These are phyloP conservation scores for Cyprinus carpio DNA, from an alignment of 2,113 vertebrate genomes.

Conservation along the genomic window DNA sequence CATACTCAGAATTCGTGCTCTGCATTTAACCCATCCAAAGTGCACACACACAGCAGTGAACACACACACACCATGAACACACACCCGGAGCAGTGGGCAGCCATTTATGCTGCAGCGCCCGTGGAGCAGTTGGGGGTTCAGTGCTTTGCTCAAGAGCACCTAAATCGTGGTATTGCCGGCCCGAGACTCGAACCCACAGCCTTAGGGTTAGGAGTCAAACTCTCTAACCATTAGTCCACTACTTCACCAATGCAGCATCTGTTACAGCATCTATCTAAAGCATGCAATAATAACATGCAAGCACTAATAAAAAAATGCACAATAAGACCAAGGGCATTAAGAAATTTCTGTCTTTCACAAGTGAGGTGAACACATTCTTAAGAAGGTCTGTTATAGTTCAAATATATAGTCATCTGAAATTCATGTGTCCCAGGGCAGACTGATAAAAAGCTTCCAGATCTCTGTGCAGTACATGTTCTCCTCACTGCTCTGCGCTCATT, in stretches of 20 bases:
- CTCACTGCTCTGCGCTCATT: slow-evolving; percentile 28
- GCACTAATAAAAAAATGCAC: neutral
- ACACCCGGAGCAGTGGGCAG: too few relatives aligned
- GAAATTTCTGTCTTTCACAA: neutral
- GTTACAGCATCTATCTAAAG: neutral
- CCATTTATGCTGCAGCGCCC: too few relatives aligned
- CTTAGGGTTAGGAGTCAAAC: too few relatives aligned
- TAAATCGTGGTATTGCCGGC: too few relatives aligned
- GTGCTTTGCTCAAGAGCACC: too few relatives aligned
- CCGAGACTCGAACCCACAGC: too few relatives aligned
- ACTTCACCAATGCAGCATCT: neutral
- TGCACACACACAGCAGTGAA: too few relatives aligned
- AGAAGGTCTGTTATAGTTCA: neutral
- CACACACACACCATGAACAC: too few relatives aligned
- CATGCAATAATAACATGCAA: neutral
- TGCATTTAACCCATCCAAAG: too few relatives aligned
- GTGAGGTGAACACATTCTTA: neutral
- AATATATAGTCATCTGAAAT: slow-evolving; percentile 1
- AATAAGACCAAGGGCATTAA: neutral
- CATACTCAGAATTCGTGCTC: too few relatives aligned
- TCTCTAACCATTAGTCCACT: too few relatives aligned
- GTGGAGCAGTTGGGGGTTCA: too few relatives aligned
- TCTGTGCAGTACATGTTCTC: slow-evolving; percentile 37
- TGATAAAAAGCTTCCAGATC: slow-evolving; percentile 39
- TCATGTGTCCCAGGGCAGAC: neutral